Conservation (phyloP, 92 coral and sea anemone genomes). For the Siderastrea siderea region DNA sequence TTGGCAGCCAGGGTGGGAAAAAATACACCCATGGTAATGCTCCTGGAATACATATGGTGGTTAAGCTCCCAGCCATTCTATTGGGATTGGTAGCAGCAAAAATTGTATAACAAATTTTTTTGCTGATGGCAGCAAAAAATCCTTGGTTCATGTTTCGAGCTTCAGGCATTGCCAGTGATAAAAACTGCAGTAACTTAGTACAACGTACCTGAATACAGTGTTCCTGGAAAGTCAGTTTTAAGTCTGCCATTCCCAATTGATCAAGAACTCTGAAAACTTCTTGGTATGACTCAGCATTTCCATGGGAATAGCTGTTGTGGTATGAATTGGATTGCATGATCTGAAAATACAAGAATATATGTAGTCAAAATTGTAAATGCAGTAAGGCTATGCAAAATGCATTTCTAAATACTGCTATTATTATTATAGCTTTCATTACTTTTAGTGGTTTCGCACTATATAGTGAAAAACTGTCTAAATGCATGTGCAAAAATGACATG, state of each 20-base stretch:
- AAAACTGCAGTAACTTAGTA: background rate
- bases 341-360: background rate
- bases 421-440: no score
- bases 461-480: no score
- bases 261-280: slow-evolving; percentile 89
- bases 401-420: background rate
- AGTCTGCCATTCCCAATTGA: slow-evolving; percentile 87
- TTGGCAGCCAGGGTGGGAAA: no score
- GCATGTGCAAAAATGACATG: no score
- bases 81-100: no score
- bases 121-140: no score
- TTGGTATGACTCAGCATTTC: slow-evolving; percentile 62
- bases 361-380: background rate
- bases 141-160: no score
- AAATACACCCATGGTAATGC: no score
- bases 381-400: background rate
- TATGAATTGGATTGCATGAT: slow-evolving; percentile 38
- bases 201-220: slow-evolving; percentile 87
- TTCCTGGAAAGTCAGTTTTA: slow-evolving; percentile 75
- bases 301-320: slow-evolving; percentile 17
- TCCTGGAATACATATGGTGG: no score
- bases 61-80: no score
- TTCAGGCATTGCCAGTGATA: background rate
- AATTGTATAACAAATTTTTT: no score
- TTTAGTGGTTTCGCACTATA: no score